These are phyloP conservation scores for Lycia hirtaria DNA, from an alignment of 2,888 invertebrate genomes.

Conservation along the genomic window DNA sequence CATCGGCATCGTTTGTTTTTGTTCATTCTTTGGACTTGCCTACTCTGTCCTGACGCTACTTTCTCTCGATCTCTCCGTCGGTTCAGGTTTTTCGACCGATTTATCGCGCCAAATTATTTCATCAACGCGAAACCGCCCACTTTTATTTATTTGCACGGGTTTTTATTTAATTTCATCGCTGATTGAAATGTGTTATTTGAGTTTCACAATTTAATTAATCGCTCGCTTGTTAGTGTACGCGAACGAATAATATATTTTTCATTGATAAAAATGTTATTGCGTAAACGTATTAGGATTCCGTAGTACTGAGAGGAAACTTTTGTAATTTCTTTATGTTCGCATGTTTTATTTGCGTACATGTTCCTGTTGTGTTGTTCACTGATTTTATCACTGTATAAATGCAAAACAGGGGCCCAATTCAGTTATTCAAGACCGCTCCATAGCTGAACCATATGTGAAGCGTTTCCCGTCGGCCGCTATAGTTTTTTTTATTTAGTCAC, in stretches of 20 bases:
- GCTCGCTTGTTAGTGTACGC: constrained; percentile 54
- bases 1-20: constrained; percentile 64
- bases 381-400: too few relatives aligned
- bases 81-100: constrained; percentile 29
- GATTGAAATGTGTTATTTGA: constrained; percentile 53
- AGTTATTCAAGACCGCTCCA: too few relatives aligned
- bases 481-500: constrained; percentile 73
- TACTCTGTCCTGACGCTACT: constrained; percentile 52
- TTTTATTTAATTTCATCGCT: constrained; percentile 42
- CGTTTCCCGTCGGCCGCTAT: too few relatives aligned
- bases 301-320: too few relatives aligned
- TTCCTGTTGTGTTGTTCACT: too few relatives aligned
- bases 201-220: constrained; percentile 61
- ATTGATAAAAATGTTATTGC: constrained; percentile 71
- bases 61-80: constrained; percentile 40
- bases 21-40: constrained; percentile 56
- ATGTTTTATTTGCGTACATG: too few relatives aligned
- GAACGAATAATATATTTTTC: constrained; percentile 63
- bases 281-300: too few relatives aligned
- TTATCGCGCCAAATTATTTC: constrained; percentile 26
- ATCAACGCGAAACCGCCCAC: constrained; percentile 22
- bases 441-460: too few relatives aligned
- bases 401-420: too few relatives aligned
- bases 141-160: constrained; percentile 17
- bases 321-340: too few relatives aligned